Percentiles rank a stretch among this genome's conserved stretches.
These are phyloP conservation scores for Ovis canadensis DNA, from an alignment of 2,113 vertebrate species.

Conservation along the genomic window DNA sequence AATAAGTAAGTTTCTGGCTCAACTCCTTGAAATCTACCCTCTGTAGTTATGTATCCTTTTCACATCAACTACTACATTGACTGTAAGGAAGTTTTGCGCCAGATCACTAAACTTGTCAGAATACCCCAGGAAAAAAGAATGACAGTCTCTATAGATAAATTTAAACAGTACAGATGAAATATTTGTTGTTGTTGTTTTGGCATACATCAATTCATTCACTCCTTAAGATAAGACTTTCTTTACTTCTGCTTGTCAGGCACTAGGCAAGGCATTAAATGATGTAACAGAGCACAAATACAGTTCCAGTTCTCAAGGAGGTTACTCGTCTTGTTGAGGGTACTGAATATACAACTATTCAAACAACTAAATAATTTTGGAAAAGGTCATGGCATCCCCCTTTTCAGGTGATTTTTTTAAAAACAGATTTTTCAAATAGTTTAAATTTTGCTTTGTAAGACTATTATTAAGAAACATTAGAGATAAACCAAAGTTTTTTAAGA, in stretches of 20 bases:
- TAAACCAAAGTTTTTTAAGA: slow-evolving; percentile 35
- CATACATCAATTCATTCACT: background rate
- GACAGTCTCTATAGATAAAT: background rate
- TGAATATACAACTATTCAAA: slow-evolving; percentile 4
- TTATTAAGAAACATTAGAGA: slow-evolving; percentile 22
- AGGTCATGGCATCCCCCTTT: background rate
- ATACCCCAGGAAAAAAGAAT: background rate
- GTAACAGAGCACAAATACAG: background rate
- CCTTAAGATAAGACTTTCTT: background rate
- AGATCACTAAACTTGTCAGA: background rate
- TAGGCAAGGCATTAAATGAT: background rate
- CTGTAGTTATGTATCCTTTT: background rate
- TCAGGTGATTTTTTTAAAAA: background rate
- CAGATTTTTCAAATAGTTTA: background rate
- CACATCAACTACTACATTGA: background rate
- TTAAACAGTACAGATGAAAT: background rate
- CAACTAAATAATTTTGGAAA: slow-evolving; percentile 2
- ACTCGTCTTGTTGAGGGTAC: background rate
- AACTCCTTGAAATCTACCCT: slow-evolving; percentile 42
- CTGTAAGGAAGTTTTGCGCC: background rate
- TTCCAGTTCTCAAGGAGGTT: background rate
- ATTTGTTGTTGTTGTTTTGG: background rate
- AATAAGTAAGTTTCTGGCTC: slow-evolving; percentile 58
- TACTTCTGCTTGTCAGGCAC: background rate
- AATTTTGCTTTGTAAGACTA: slow-evolving; percentile 5